Percentiles rank a stretch among this genome's conserved stretches.
Conservation (phyloP, 2,797 vertebrate genomes). For the Gymnopithys bicolor region DNA sequence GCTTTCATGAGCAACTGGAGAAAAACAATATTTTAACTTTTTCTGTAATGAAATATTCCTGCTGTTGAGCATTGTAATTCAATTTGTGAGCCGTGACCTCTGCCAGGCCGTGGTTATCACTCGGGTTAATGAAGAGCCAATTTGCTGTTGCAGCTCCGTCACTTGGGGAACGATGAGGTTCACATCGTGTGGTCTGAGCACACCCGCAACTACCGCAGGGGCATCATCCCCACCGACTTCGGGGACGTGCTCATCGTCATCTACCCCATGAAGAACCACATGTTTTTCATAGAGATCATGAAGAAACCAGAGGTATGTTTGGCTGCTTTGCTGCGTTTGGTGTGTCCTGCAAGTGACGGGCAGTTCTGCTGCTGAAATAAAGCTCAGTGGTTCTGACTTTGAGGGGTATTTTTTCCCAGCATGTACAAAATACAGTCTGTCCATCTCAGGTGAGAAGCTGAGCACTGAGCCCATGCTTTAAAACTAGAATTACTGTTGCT, state of each 20-base stretch:
- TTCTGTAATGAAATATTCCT: conserved; percentile 64
- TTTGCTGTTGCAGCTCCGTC: conserved; percentile 90
- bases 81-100: conserved; percentile 69
- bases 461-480: background rate
- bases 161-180: conserved; percentile 98
- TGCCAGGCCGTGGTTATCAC: conserved; percentile 71
- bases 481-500: background rate
- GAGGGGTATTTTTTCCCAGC: background rate
- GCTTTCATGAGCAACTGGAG: conserved; percentile 47
- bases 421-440: background rate
- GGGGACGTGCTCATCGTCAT: conserved; percentile 96
- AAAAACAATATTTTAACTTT: conserved; percentile 60
- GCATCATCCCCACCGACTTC: conserved; percentile 97
- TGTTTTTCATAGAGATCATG: conserved; percentile 95
- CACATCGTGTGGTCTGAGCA: conserved; percentile 99
- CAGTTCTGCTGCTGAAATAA: background rate
- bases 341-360: background rate
- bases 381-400: background rate
- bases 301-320: conserved; percentile 93
- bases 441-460: background rate
- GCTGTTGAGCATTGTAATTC: conserved; percentile 68
- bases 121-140: conserved; percentile 77
- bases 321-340: background rate
- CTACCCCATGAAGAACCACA: conserved; percentile 98
- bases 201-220: conserved; percentile 93